Base-by-base conservation (phyloP, 2,888 invertebrate genomes). In the Dryococelus australis region DNA sequence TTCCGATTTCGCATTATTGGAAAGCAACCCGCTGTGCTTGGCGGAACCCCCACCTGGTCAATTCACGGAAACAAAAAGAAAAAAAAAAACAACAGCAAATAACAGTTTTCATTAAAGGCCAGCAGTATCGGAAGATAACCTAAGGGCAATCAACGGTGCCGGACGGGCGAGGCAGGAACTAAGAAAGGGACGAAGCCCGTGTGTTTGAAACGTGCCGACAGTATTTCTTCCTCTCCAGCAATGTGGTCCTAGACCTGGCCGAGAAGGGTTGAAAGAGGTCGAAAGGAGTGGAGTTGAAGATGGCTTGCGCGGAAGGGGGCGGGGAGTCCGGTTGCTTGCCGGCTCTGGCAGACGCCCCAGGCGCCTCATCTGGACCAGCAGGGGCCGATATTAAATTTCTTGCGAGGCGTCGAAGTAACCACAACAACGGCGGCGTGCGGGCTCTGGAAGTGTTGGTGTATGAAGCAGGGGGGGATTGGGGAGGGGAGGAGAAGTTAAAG, bases 351-450 rank as follows among this genome's bases (percentile, higher is more conserved):
- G 65, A n/a, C 20, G 65, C 65, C 65, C 24, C 65, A 24, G 65
- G 65, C n/a, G 65, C 8, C 65, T n/a, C 65, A 65, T 65, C 65
- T n/a, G 65, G 65, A n/a, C 20, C 24, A 65, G 65, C 65, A 8
- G 65, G n/a, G n/a, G n/a, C 65, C n/a, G 65, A 65, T 65, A 65
- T 65, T 65, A 65, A 65, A 65, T 65, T 65, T 65, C 65, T 65
- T 65, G 65, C 65, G 65, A 65, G 65, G 65, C 65, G 65, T 65
- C 65, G 24, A 65, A 24, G 65, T 65, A n/a, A n/a, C 65, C 65
- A 65, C 65, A 65, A n/a, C 65, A 65, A 65, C n/a, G 65, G 65
- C 20, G 24, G 65, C 13, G 20, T 0, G 65, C 24, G 13, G 65
- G 24, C 65, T 10, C 20, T 12, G 35, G 51, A 65, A 65, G 65